Percentiles rank a stretch among this genome's conserved stretches.
These are phyloP conservation scores for Bos taurus DNA, from an alignment of 2,113 vertebrate species.

Conservation along the genomic window ARS-UCD2.0 NC_037329.1:111944501-111945000, in stretches of 20 bases:
- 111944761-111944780: neutral
- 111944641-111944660: neutral
- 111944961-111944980: neutral
- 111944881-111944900: neutral
- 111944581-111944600: neutral
- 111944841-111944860: neutral
- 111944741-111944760: neutral
- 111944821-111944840: neutral
- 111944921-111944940: neutral
- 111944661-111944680: neutral
- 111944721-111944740: neutral
- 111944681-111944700: neutral
- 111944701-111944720: neutral
- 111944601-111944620: neutral
- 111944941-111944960: neutral
- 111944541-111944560: rapidly evolving
- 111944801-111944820: neutral
- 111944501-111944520: neutral
- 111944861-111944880: neutral
- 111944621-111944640: neutral
- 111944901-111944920: neutral
- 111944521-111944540: neutral
- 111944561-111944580: neutral
- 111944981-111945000: neutral
- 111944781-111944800: neutral